Evolutionary conservation across 2,113 vertebrate species (phyloP).

Genomic region (Perca fluviatilis): DNA sequence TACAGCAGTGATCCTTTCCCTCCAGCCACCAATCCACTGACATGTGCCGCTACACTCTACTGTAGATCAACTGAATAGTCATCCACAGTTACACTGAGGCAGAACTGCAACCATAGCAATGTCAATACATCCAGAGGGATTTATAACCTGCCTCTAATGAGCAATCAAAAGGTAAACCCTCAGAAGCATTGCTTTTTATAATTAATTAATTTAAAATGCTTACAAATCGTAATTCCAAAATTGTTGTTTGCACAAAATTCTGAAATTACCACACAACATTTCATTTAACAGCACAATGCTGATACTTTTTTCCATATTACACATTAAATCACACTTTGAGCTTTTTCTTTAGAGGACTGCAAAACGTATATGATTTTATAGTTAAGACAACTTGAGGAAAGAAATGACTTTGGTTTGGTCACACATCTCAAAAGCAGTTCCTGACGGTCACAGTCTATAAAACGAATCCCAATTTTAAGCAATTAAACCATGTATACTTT

Average conservation of each 20-base stretch:
- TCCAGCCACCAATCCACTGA: not conserved
- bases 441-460: not conserved
- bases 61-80: conserved; percentile 14
- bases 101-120: conserved; percentile 41
- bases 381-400: not conserved
- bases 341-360: not conserved
- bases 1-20: not conserved
- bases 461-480: not conserved
- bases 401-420: not conserved
- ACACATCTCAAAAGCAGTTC: not conserved
- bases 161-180: conserved; percentile 37
- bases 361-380: not conserved
- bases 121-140: conserved; percentile 53
- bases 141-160: conserved; percentile 45
- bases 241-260: not conserved
- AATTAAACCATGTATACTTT: not conserved
- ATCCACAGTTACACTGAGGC: not conserved
- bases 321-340: not conserved
- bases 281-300: not conserved
- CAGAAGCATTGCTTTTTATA: conserved; percentile 23
- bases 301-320: no score
- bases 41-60: not conserved
- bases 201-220: conserved; percentile 23
- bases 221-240: not conserved
- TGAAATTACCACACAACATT: not conserved